A percentile compares a stretch with the other conserved stretches of the same genome.
Conservation (phyloP, 2,888 invertebrate species). For the Caenorhabditis angaria region DNA sequence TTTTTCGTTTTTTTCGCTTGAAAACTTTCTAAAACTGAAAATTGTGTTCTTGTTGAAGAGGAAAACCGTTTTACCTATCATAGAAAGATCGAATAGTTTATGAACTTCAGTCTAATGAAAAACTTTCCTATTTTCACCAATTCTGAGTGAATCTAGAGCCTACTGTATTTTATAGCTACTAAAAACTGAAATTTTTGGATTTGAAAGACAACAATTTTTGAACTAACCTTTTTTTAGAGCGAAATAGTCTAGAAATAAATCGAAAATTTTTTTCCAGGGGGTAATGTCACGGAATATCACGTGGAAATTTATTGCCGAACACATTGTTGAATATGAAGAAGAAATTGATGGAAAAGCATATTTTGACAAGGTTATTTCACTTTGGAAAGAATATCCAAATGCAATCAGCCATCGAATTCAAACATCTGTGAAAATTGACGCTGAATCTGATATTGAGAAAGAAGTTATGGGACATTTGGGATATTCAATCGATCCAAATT, state of each 20-base stretch:
- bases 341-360: conserved; percentile 31
- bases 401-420: conserved; percentile 43
- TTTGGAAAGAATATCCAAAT: conserved; percentile 50
- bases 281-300: background rate
- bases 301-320: conserved; percentile 29
- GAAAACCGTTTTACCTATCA: no score
- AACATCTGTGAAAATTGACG: conserved; percentile 24
- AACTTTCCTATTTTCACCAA: no score
- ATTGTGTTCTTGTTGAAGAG: no score
- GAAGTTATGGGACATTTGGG: conserved; percentile 18
- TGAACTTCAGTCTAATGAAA: no score
- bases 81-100: no score
- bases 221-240: no score
- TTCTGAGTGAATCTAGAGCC: no score
- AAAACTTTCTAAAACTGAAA: no score
- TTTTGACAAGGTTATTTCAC: conserved; percentile 44
- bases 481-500: conserved; percentile 8
- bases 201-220: no score
- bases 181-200: no score
- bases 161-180: no score
- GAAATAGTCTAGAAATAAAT: background rate
- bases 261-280: background rate
- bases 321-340: conserved; percentile 33
- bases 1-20: conserved; percentile 5
- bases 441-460: conserved; percentile 18